Evolutionary conservation across 1,140 invertebrate genomes (phyloP), one percentile per base, ranked within the genome.

Genomic region (Camponotus pennsylvanicus): DNA sequence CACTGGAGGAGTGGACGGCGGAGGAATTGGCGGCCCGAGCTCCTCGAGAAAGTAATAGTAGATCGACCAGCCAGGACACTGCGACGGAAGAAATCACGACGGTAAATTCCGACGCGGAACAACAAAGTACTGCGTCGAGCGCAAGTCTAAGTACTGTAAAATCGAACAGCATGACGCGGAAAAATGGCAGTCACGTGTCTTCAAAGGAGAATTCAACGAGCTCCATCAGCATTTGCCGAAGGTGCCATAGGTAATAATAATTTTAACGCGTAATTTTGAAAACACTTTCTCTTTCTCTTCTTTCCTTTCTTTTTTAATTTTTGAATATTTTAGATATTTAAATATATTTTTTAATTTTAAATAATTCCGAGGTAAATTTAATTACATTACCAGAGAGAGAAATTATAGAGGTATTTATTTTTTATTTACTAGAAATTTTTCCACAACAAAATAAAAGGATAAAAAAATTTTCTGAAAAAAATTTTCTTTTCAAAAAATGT

Each of bases 1-100:
- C 92, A 13, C 93, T 95, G 45, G 96, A 97, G 75, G 96, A 97
- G 71, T 98, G 97, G 97, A 97, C 97, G 5, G 92, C 92, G 4
- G 95, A 95, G 18, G 94, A 95, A 82, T 86, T 96, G 64, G 94
- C 93, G 1, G 94, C 92, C 0, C 91, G 94, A 66, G 90, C 92
- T 0, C 92, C 92, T 0, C 92, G 91, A 40, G 94, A 94, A 21
- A 87, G 42, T 52, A 86, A 42, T 45, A 57, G 85, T 63, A 52
- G 76, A 2, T 2, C 86, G 40, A 84, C 70, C 0, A 85, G 71
- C 1, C 86, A 92, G 67, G 91, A 92, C 18, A 90, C 77, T 5
- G 42, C 66, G 1, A 73, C 84, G 3, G 94, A 95, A 73, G 94
- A 95, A 55, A 83, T 90, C 2, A 87, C 87, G 2, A 88, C 92